Base-by-base conservation (phyloP, 2,113 vertebrate species). In the Microtus montanus region DNA sequence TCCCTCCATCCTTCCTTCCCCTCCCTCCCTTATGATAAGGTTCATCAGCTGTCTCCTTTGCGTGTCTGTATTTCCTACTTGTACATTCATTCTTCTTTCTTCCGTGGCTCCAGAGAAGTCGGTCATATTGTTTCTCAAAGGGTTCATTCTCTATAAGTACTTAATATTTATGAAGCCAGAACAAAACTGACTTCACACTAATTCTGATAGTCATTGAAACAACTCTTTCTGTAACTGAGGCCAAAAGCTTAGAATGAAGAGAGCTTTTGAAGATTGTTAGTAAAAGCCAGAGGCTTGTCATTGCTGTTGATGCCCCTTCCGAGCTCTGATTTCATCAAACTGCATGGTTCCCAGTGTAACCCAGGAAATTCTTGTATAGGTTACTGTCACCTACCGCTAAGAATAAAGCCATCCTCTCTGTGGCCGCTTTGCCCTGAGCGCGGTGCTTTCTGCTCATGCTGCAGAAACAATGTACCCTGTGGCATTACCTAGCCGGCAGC, bases 391-490 rank as follows among this genome's bases (percentile, higher is more conserved):
- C 87, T 79, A 58, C 80, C 33, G 44, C 13, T 83, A 44, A 89
- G 47, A 90, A 24, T 71, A 86, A 83, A 80, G 66, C 58, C 79
- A 11, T 73, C 24, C 4, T 10, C 19, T 44, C 8, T 68, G 77
- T 30, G 28, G 78, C 68, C 73, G 1, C 97, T 98, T 61, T 95
- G 97, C 96, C 97, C 97, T 97, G 87, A 97, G 89, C 94, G 68
- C 78, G 94, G 90, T 92, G 93, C 92, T 28, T 5, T 73, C 24
- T 28, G 66, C 96, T 97, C 98, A 97, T 94, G 89, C 96, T 98
- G 84, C 22, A 30, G 66, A 93, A 84, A 30, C 47, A 19, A 6
- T 89, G 88, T 97, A 90, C 70, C 95, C 96, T 66, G 73, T 95
- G 95, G 89, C 94, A 85, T 94, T 14, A 93, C 92, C 97, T 97